Evolutionary conservation across 1,140 invertebrate genomes (phyloP).

Genomic region (Trachymyrmex cornetzi): DNA sequence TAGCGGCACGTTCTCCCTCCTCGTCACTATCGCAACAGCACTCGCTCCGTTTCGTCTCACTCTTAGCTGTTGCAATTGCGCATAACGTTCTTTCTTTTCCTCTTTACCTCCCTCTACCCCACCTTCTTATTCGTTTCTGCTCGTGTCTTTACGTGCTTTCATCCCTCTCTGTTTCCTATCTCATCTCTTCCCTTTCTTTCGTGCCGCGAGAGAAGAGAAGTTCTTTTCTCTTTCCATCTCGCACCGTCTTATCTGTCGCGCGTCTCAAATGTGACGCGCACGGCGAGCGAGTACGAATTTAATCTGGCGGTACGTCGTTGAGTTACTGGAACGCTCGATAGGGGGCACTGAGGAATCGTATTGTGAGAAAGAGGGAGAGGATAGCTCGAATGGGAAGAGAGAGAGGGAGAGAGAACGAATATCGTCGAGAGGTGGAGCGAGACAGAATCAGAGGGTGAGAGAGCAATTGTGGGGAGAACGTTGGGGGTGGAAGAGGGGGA

Average conservation of each 20-base stretch:
- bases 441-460: slow-evolving; percentile 68
- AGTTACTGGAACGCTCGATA: slow-evolving; percentile 82
- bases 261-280: slow-evolving; percentile 69
- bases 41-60: slow-evolving; percentile 59
- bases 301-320: slow-evolving; percentile 85
- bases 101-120: slow-evolving; percentile 26
- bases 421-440: slow-evolving; percentile 71
- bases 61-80: slow-evolving; percentile 68
- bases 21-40: slow-evolving; percentile 26
- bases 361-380: slow-evolving; percentile 67
- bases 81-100: slow-evolving; percentile 70
- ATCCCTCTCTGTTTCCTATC: neutral
- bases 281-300: slow-evolving; percentile 81
- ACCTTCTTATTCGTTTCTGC: slow-evolving; percentile 56
- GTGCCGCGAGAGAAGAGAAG: neutral
- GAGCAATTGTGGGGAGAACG: slow-evolving; percentile 69
- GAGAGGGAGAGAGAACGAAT: slow-evolving; percentile 51
- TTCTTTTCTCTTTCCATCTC: slow-evolving; percentile 57
- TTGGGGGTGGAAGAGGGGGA: slow-evolving; percentile 69
- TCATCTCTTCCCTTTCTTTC: slow-evolving; percentile 39
- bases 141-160: slow-evolving; percentile 39
- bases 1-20: slow-evolving; percentile 75
- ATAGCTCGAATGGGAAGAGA: slow-evolving; percentile 38
- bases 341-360: slow-evolving; percentile 80
- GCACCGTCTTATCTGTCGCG: slow-evolving; percentile 77